Base-by-base conservation (phyloP, 2,888 invertebrate genomes). In the Watsonalla cultraria region DNA sequence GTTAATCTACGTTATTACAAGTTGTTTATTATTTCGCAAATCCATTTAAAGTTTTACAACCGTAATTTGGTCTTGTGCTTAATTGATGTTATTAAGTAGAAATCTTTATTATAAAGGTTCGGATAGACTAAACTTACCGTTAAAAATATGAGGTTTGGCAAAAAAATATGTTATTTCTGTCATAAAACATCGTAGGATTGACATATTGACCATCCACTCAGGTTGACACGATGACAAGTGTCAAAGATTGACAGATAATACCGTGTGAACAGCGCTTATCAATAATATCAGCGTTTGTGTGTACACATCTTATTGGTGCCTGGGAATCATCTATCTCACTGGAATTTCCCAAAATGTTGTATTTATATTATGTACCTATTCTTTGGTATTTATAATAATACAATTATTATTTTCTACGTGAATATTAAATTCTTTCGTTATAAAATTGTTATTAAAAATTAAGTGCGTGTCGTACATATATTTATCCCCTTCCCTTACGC, bases 251-350 rank as follows among this genome's bases (percentile, higher is more conserved):
- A 74, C 69, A 77, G 78, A 80, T 82, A 80, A 72, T 60, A 62
- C 64, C 80, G 81, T 86, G 86, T 80, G 85, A 86, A 82, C 78
- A 63, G 45, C 47, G 59, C 71, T 84, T 85, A 85, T 86, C 84
- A 62, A 57, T 58, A 57, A 59, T 61, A 61, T 56, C 56, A 65
- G 60, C 65, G 71, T 62, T 56, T 64, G 66, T 64, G 63, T 47
- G 58, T 45, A 42, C 55, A 58, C 59, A 56, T 58, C 51, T 56
- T 46, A 51, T 53, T 53, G 54, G 57, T 64, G 64, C 61, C 60
- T 62, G 64, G 64, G 62, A 62, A 57, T 65, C 65, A 65, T 71
- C 69, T 60, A 68, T 66, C 68, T 72, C 56, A 61, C 68, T 66
- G 65, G 68, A 68, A 62, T 57, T 57, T 24, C 4, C 24, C 24